phyloP scores from a whole-genome alignment of 2,113 vertebrate genomes.

The Gobius niger region DNA sequence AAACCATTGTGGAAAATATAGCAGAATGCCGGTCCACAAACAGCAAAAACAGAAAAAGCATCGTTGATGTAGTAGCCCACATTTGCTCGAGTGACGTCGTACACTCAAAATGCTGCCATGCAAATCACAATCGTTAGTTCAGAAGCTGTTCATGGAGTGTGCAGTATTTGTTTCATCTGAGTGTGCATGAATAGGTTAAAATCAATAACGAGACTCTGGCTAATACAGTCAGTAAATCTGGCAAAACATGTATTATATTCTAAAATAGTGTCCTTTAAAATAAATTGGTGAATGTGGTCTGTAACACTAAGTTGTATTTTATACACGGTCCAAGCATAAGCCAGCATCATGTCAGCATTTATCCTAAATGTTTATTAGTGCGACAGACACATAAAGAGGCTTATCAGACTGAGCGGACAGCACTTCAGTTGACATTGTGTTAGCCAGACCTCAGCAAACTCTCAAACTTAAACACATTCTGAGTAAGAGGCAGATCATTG shows the following conservation, averaged over 20 bases:
- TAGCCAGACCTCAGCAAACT: slow-evolving; percentile 42
- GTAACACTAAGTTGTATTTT: not conserved
- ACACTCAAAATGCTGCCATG: slow-evolving; percentile 13
- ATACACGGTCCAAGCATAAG: not conserved
- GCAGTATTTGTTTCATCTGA: slow-evolving; percentile 21
- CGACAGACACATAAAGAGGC: slow-evolving; percentile 19
- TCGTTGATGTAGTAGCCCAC: not conserved
- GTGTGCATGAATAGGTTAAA: slow-evolving; percentile 11
- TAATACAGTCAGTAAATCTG: slow-evolving; percentile 28
- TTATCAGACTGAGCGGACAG: slow-evolving; percentile 40
- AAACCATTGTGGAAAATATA: slow-evolving; percentile 16
- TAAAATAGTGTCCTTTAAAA: not conserved
- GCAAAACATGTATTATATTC: not conserved
- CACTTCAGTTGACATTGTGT: slow-evolving; percentile 15
- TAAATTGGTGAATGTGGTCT: not conserved
- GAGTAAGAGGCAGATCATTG: slow-evolving; percentile 50
- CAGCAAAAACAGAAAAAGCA: slow-evolving; percentile 29
- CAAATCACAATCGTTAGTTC: slow-evolving; percentile 7
- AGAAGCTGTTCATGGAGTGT: not conserved
- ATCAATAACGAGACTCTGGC: slow-evolving; percentile 36
- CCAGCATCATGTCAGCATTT: not conserved
- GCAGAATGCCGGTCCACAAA: slow-evolving; percentile 22
- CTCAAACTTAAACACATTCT: slow-evolving; percentile 48
- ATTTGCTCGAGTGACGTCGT: not conserved
- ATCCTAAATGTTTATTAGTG: not conserved